Base-by-base conservation (phyloP, 1,140 invertebrate species). In the Belonocnema kinseyi region DNA sequence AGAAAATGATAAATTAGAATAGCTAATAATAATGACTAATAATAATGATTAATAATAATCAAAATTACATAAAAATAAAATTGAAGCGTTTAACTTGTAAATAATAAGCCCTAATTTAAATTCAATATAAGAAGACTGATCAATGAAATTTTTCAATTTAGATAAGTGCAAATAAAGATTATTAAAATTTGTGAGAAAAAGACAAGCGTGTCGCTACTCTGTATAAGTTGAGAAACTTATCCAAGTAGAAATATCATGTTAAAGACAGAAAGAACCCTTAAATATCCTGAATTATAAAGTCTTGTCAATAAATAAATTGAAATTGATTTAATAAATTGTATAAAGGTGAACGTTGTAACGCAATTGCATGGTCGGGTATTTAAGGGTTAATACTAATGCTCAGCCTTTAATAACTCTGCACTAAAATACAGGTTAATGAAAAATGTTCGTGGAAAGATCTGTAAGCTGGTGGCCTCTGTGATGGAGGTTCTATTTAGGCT, bases 401-500 rank as follows among this genome's bases (percentile, higher is more conserved):
- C 76, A 83, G 83, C 77, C 76, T 86, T 77, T 89, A 90, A 88
- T 90, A 88, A 90, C 85, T 85, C 79, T 85, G 78, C 86, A 91
- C 86, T 90, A 90, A 90, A 90, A 89, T 87, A 80, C 92, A 92
- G 92, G 90, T 91, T 92, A 89, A 88, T 92, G 87, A 90, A 92
- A 93, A 81, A 92, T 91, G 85, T 92, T 87, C 91, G 90, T 88
- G 90, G 92, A 88, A 94, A 94, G 90, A 91, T 94, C 88, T 92
- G 92, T 88, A 92, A 92, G 91, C 90, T 93, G 90, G 92, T 93
- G 86, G 91, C 93, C 82, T 93, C 93, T 85, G 87, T 94, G 86
- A 91, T 94, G 84, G 93, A 93, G 87, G 93, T 94, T 88, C 92
- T 93, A 86, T 93, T 93, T 90, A 93, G 92, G 86, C 88, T 93